phyloP scores from a whole-genome alignment of 2,888 invertebrate species.

The Corbicula japonica region DNA sequence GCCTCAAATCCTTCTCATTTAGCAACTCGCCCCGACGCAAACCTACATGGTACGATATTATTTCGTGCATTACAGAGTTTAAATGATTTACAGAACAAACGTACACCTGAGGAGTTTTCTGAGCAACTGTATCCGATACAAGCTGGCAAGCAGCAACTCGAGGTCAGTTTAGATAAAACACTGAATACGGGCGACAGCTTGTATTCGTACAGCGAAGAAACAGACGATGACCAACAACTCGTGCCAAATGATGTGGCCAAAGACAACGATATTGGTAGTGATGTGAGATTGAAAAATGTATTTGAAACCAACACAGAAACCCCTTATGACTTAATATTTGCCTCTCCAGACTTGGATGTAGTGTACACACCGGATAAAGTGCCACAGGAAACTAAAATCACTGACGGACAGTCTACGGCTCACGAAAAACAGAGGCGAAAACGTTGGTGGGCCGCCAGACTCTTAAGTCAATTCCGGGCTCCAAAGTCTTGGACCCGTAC shows the following conservation, averaged over 20 bases:
- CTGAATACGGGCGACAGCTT: neutral
- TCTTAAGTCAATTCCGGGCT: constrained; percentile 20
- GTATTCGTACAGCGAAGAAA: neutral
- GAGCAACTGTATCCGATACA: constrained; percentile 33
- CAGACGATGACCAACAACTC: neutral
- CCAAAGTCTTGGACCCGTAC: constrained; percentile 24
- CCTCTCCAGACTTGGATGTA: constrained; percentile 12
- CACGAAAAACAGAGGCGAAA: neutral
- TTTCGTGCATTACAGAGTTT: neutral
- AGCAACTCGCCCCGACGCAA: neutral
- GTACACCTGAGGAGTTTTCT: constrained; percentile 34
- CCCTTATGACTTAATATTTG: constrained; percentile 25
- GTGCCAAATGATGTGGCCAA: no score
- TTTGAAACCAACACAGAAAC: no score
- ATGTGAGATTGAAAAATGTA: no score
- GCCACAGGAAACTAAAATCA: no score
- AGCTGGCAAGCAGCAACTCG: constrained; percentile 30
- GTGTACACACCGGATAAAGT: no score
- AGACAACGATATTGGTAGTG: no score
- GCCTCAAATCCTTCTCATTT: constrained; percentile 1
- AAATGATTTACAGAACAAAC: constrained; percentile 19
- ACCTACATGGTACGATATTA: constrained; percentile 5
- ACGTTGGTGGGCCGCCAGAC: constrained; percentile 34
- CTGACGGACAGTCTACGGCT: constrained; percentile 1
- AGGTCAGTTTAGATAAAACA: constrained; percentile 20